Percentiles rank a stretch among this genome's conserved stretches.
Conservation (phyloP, 2,113 vertebrate species). For the Tympanuchus pallidicinctus region DNA sequence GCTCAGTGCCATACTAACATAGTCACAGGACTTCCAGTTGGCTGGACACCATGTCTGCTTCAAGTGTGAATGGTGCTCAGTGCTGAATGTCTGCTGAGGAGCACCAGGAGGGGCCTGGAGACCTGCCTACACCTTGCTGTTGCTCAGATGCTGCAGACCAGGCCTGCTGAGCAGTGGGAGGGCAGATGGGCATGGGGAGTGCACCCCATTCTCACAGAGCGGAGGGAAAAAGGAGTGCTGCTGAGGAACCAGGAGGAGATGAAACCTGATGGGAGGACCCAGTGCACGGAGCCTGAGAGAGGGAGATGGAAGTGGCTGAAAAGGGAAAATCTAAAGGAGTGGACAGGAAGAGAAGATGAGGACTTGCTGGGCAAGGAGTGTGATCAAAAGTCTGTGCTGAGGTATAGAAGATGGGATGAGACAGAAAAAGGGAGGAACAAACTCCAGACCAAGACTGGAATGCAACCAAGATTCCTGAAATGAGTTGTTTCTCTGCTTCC, state of each 20-base stretch:
- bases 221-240: background rate
- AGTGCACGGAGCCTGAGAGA: background rate
- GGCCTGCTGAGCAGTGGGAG: background rate
- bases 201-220: background rate
- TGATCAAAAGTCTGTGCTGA: background rate
- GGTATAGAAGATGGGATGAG: background rate
- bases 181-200: background rate
- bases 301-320: constrained; percentile 38
- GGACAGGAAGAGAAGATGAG: constrained; percentile 17
- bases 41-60: constrained; percentile 45
- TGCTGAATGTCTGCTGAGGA: background rate
- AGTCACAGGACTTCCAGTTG: constrained; percentile 63
- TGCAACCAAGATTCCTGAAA: background rate
- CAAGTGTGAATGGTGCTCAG: background rate
- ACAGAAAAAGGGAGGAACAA: background rate
- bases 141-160: background rate
- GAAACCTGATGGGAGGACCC: constrained; percentile 36
- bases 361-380: background rate
- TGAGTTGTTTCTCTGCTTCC: background rate
- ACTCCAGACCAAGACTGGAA: background rate
- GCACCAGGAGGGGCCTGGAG: background rate
- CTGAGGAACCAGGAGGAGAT: background rate
- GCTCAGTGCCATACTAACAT: constrained; percentile 66
- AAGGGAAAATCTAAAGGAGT: constrained; percentile 40
- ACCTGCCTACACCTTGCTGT: background rate